These are phyloP conservation scores for Aythya baeri DNA, from an alignment of 2,113 vertebrate species.

Conservation along the genomic window DNA sequence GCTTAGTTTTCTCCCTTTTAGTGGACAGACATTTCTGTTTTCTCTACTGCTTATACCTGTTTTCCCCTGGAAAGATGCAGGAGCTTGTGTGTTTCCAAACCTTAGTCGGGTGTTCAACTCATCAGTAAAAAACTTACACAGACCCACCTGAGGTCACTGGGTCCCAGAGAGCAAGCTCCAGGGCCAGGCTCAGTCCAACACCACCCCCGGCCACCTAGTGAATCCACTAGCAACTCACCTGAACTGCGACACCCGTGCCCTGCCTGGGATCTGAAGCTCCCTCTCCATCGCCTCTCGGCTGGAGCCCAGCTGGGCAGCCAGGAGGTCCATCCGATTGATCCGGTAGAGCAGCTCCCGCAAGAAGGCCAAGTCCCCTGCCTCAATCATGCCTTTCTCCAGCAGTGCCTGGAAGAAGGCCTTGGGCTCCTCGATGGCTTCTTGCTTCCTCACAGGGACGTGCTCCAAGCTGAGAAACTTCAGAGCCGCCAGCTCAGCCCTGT, in stretches of 20 bases:
- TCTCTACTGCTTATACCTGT: accelerated
- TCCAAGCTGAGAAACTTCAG: conserved; percentile 76
- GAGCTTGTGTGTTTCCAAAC: accelerated
- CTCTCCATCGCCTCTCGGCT: conserved; percentile 29
- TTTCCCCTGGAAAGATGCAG: neutral
- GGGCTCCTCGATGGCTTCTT: conserved; percentile 41
- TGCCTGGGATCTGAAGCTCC: conserved; percentile 19
- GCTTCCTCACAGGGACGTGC: conserved; percentile 37
- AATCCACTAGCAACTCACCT: conserved; percentile 25
- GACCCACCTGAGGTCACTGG: accelerated
- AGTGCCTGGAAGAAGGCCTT: conserved; percentile 57
- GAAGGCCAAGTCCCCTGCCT: conserved; percentile 47
- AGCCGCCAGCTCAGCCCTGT: conserved; percentile 22
- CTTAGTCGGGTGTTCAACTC: accelerated
- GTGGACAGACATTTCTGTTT: accelerated
- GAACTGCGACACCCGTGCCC: conserved; percentile 47
- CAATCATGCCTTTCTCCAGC: conserved; percentile 50
- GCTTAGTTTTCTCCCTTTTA: neutral
- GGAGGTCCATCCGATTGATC: conserved; percentile 61
- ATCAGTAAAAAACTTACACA: accelerated
- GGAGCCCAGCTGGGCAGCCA: neutral
- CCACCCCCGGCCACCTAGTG: neutral
- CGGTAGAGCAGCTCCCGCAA: conserved; percentile 73
- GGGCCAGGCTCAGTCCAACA: no score
- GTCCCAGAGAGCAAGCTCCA: accelerated